Base-by-base conservation (phyloP, 2,113 vertebrate genomes). In the Podarcis cretensis region DNA sequence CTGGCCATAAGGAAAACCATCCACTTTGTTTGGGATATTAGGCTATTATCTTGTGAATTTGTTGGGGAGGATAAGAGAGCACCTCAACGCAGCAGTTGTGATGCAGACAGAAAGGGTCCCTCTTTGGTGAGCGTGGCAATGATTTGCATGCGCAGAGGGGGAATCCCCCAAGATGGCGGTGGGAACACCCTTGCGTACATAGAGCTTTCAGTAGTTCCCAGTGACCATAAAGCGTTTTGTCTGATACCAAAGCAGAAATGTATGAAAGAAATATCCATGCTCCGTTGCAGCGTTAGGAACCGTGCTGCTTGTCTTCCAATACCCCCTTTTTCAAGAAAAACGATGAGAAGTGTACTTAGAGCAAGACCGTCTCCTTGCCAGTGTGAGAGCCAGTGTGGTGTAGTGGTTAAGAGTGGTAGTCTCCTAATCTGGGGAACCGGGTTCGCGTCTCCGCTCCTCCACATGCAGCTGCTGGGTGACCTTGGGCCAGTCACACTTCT, bases 191-290 rank as follows among this genome's bases (percentile, higher is more conserved):
- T 54, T 57, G 3, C 6, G 10, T 9, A 32, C 18, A 14, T 10
- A 5, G 5, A 54, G 40, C 18, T 37, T 71, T 57, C 16, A 23
- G 3, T 25, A 5, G 6, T 20, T 5, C 14, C 66, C 40, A 9
- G 30, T 71, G 5, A 27, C 20, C 25, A 7, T 48, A 27, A 71
- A 37, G 5, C 2, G 18, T 66, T 85, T 35, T 16, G 69, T 37
- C 37, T 63, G 13, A 78, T 78, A 27, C 48, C 13, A 23, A 10
- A 35, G 54, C 35, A 10, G 7, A 32, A 71, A 7, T 57, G 1
- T 57, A 35, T 10, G 57, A 35, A n/a, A 57, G 68, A 1, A 1
- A 57, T 78, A 16, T 1, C 0, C 43, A 2, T 0, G 0, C 79
- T 88, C 63, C 20, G 16, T 0, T 43, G 16, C 69, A 82, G 89